Percentiles rank a stretch among this genome's conserved stretches.
These are phyloP conservation scores for Conus canariensis DNA, from an alignment of 2,888 invertebrate species.

Conservation along the genomic window DNA sequence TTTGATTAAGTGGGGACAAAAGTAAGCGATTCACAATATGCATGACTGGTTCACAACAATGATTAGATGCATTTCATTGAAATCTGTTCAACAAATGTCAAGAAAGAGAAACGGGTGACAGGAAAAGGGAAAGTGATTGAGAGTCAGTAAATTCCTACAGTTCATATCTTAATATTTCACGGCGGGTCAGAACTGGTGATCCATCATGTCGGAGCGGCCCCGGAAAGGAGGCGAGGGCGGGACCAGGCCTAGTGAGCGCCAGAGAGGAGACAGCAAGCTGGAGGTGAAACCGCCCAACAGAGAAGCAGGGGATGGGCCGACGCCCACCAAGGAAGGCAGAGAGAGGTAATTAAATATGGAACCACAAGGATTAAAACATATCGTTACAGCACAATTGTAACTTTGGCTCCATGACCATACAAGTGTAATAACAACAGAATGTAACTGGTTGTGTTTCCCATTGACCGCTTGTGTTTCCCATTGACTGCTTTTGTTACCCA, in stretches of 20 bases:
- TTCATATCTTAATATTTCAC: too few species aligned
- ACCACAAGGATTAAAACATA: neutral
- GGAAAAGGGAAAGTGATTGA: neutral
- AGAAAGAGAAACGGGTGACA: slow-evolving; percentile 34
- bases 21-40: neutral
- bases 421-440: neutral
- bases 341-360: slow-evolving; percentile 19
- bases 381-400: neutral
- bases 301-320: slow-evolving; percentile 40
- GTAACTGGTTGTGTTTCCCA: too few species aligned
- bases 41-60: neutral
- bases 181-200: neutral
- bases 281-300: slow-evolving; percentile 41
- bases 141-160: neutral
- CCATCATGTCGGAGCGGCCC: slow-evolving; percentile 8
- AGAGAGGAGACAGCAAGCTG: slow-evolving; percentile 29
- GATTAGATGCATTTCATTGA: neutral
- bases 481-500: too few species aligned
- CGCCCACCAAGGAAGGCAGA: slow-evolving; percentile 27
- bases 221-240: slow-evolving; percentile 40
- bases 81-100: neutral
- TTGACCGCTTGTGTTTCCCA: too few species aligned
- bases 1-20: too few species aligned
- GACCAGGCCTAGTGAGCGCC: slow-evolving; percentile 7
- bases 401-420: neutral